Base-by-base conservation (phyloP, 2,888 invertebrate species). In the Lacanobia oleracea region DNA sequence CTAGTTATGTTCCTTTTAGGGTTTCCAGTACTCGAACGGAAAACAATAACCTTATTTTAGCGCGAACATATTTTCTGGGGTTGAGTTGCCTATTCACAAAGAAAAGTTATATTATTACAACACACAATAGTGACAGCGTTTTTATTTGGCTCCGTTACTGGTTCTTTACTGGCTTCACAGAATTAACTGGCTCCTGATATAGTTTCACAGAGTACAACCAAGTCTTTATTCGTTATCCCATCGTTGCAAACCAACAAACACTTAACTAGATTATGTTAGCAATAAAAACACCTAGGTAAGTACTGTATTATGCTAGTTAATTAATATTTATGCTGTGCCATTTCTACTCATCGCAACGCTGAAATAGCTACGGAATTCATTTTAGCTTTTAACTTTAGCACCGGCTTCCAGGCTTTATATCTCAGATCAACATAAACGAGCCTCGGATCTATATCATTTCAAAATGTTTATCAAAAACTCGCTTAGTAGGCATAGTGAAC, bases 1-100 rank as follows among this genome's bases (percentile, higher is more conserved):
- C 82, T 84, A 83, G 86, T 85, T 81, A 82, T 86, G 86, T 85
- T 84, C 77, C 67, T 63, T 60, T 77, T 45, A 60, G 43, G 53
- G 60, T 45, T 33, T 56, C 37, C 48, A 57, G 12, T 33, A 40
- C 77, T 76, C 62, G 70, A 76, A 76, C 57, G n/a, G 51, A 76
- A 72, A 61, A 72, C 72, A 65, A 69, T 61, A 57, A 72, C 33
- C 71, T 50, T 54, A 33, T 50, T 51, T 53, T 56, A 61, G 16
- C 18, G 37, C 18, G 51, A 60, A 65, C 16, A 27, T 27, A 27
- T 27, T 64, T 71, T 60, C 51, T 37, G 50, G 53, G 53, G 43
- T 33, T 18, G 45, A 40, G 61, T 27, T 40, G 48, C 33, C 56
- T 54, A 5, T 37, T 21, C 72, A 37, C 48, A 64, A 54, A 77